Conservation (phyloP, 2,797 vertebrate species). For the Syngnathus rostellatus region DNA sequence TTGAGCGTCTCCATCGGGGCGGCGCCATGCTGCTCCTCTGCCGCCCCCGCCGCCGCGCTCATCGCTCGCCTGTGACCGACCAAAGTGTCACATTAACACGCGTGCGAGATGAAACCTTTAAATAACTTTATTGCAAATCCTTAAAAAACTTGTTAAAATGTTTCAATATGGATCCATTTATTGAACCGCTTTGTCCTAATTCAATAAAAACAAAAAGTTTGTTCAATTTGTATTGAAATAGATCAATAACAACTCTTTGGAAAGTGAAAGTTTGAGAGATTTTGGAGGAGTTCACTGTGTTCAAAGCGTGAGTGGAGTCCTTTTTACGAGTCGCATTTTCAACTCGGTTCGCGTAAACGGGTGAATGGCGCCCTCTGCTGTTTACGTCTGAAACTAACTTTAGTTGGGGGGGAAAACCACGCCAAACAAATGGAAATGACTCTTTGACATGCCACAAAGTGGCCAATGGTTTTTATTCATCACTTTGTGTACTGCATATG, state of each 20-base stretch:
- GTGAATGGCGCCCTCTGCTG: neutral
- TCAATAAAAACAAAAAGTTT: too few species aligned
- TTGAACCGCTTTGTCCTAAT: too few species aligned
- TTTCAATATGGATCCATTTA: too few species aligned
- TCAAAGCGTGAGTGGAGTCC: too few species aligned
- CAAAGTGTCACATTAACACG: neutral
- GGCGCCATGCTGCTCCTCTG: conserved; percentile 78
- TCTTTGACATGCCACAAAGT: neutral
- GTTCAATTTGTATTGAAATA: too few species aligned
- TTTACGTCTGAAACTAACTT: neutral
- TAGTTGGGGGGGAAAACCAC: neutral
- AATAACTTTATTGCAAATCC: too few species aligned
- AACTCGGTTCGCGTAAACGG: neutral
- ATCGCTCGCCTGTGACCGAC: conserved; percentile 63
- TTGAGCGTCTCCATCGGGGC: conserved; percentile 76
- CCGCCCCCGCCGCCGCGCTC: conserved; percentile 73
- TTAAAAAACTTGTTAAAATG: too few species aligned
- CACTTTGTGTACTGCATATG: neutral
- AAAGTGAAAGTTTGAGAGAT: too few species aligned
- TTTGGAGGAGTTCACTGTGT: too few species aligned
- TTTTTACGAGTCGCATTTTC: neutral
- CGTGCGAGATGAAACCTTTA: too few species aligned
- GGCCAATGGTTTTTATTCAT: neutral
- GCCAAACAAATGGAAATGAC: too few species aligned
- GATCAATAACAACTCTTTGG: too few species aligned